Base-by-base conservation (phyloP, 2,888 invertebrate species). In the Sinohyriopsis cumingii region DNA sequence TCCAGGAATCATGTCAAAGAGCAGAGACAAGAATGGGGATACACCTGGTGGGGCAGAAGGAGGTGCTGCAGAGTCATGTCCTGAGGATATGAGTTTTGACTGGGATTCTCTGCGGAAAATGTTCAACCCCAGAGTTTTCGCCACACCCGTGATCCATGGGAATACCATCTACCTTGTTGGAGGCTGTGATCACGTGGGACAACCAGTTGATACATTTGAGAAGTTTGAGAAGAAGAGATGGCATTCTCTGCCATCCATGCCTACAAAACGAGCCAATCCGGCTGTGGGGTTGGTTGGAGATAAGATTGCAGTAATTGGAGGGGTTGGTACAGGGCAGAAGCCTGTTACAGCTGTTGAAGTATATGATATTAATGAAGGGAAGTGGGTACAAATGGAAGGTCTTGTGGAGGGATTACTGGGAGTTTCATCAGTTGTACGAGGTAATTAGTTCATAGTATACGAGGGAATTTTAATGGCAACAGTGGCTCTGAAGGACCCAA, bases 161-260 rank as follows among this genome's bases (percentile, higher is more conserved):
- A 84, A 82, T 24, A 80, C 78, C 20, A 67, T 89, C 7, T 89
- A 87, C 65, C 82, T 87, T 3, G 73, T 89, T 15, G 89, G 89
- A 9, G 89, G 89, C 33, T 89, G 89, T 79, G 89, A 89, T 67
- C 82, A 86, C 60, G 76, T 76, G 64, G 89, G 89, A 15, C 76
- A 77, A 19, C 89, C 89, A 12, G 75, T 89, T 6, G 84, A 88
- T 69, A 82, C 78, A 24, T 83, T 87, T 76, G 89, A 89, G 74
- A 75, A 80, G 70, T 84, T 79, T 68, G 81, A 85, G 67, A 82
- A 83, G 69, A 81, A 81, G 67, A 82, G 81, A 64, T 86, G 86
- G 86, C 81, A 76, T 20, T 74, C 77, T 19, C 71, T 86, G 19
- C 72, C 80, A n/a, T 77, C 72, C 56, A 86, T 89, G 88, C 86